phyloP scores from a whole-genome alignment of 2,888 invertebrate species.

The Chloroclystis v-ata region DNA sequence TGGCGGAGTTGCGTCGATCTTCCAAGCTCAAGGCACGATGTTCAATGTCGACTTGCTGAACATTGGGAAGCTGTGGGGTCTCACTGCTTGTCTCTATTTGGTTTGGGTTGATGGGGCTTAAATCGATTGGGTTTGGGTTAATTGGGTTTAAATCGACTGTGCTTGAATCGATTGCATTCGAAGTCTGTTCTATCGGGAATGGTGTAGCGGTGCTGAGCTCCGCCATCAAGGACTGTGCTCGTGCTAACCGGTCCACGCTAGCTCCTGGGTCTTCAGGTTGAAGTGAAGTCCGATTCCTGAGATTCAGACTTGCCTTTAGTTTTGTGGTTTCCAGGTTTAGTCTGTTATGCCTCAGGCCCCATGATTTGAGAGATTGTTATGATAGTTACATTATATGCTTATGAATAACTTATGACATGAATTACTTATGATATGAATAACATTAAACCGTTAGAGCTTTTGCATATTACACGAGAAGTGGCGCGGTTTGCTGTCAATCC shows the following conservation, averaged over 20 bases:
- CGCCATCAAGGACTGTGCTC: conserved; percentile 12
- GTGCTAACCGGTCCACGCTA: conserved; percentile 21
- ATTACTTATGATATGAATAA: too few species aligned
- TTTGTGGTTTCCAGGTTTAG: conserved; percentile 22
- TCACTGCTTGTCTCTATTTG: too few species aligned
- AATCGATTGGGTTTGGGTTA: too few species aligned
- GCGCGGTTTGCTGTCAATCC: too few species aligned
- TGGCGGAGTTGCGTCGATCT: conserved; percentile 23
- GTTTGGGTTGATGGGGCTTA: too few species aligned
- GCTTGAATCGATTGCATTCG: conserved; percentile 23
- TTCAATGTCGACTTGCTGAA: conserved; percentile 22
- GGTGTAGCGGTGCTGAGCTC: conserved; percentile 14
- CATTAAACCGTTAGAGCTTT: too few species aligned
- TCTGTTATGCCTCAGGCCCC: conserved; percentile 29
- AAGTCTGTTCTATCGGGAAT: conserved; percentile 13
- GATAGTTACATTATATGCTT: conserved; percentile 13
- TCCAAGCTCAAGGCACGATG: conserved; percentile 25
- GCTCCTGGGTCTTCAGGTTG: conserved; percentile 25
- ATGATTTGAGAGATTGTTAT: conserved; percentile 15
- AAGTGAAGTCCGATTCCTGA: conserved; percentile 30
- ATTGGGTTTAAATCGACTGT: too few species aligned
- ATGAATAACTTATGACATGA: conserved; percentile 18
- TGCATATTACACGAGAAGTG: too few species aligned
- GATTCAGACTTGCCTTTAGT: conserved; percentile 27
- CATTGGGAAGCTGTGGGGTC: conserved; percentile 5